These are phyloP conservation scores for Agrochola macilenta DNA, from an alignment of 2,888 invertebrate species.

Conservation along the genomic window DNA sequence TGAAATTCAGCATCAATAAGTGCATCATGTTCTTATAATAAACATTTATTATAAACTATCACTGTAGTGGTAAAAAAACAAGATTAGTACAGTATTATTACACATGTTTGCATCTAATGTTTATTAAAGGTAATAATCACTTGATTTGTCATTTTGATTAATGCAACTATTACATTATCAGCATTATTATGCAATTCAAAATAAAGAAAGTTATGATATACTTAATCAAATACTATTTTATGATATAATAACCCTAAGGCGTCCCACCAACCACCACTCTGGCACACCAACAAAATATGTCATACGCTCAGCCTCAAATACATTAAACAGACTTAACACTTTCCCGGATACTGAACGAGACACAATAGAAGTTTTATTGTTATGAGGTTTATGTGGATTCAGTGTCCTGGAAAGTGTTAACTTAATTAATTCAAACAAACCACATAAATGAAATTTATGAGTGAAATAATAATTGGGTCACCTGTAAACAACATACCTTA, in stretches of 20 bases:
- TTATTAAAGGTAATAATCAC: too few species aligned
- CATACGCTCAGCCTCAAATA: not conserved
- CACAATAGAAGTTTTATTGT: too few species aligned
- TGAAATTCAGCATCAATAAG: not conserved
- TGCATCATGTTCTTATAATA: not conserved
- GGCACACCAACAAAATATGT: not conserved
- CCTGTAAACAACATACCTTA: constrained; percentile 76
- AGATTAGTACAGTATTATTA: not conserved
- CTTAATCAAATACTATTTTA: not conserved
- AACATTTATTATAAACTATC: not conserved
- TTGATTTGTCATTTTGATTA: not conserved
- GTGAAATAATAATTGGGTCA: constrained; percentile 25
- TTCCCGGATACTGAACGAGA: too few species aligned
- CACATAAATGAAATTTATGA: not conserved
- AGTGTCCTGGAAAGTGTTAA: too few species aligned
- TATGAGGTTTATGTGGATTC: too few species aligned
- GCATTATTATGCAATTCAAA: not conserved
- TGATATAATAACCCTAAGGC: too few species aligned
- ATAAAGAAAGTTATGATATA: not conserved
- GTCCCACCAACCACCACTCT: too few species aligned
- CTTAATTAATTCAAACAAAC: not conserved
- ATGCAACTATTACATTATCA: not conserved
- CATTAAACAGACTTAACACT: not conserved
- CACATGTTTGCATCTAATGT: too few species aligned
- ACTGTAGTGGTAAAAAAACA: not conserved